A percentile compares a stretch with the other conserved stretches of the same genome.
Conservation (phyloP, 2,888 invertebrate species). For the Acrocyrtus sp. region DNA sequence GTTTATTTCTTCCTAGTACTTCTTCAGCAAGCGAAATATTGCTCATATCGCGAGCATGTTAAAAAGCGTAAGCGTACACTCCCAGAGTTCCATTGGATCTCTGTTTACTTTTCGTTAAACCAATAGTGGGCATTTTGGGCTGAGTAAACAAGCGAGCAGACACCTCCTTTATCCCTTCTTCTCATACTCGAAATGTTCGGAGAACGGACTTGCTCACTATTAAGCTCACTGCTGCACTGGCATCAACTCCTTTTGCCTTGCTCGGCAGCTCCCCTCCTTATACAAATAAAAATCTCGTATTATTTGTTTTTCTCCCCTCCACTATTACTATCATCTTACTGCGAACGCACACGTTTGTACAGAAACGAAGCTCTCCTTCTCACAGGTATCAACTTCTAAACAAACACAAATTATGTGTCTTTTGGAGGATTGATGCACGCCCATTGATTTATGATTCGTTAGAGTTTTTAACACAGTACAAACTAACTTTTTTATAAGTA, state of each 20-base stretch:
- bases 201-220: not conserved
- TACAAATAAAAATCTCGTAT: not conserved
- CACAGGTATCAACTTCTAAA: conserved; percentile 39
- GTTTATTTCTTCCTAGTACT: conserved; percentile 34
- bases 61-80: conserved; percentile 16
- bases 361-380: no score
- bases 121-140: conserved; percentile 59
- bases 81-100: conserved; percentile 57
- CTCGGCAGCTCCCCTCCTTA: no score
- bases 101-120: conserved; percentile 63
- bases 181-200: not conserved
- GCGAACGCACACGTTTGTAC: no score
- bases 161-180: conserved; percentile 45
- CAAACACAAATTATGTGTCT: conserved; percentile 44
- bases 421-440: conserved; percentile 18
- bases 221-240: no score
- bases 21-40: no score
- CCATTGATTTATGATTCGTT: conserved; percentile 27
- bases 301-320: conserved; percentile 41
- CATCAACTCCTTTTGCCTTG: no score
- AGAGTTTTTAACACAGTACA: no score
- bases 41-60: no score
- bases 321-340: no score
- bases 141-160: conserved; percentile 48
- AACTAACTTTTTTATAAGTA: no score